Conservation (phyloP, 2,113 vertebrate genomes). For the Rattus rattus region DNA sequence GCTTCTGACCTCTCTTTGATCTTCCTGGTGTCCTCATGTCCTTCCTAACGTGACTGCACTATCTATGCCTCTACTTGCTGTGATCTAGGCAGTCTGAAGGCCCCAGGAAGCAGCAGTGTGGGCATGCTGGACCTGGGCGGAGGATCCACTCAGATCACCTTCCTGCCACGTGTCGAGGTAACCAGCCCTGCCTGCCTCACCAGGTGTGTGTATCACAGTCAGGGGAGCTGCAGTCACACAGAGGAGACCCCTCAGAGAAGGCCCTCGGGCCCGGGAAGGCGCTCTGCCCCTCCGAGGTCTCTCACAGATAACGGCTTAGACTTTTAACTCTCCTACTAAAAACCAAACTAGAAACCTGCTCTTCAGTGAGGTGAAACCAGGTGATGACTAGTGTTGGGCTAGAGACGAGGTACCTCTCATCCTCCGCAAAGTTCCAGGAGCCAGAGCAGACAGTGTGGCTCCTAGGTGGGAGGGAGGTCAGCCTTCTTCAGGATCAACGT, state of each 20-base stretch:
- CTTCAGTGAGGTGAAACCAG: background rate
- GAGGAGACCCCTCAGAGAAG: background rate
- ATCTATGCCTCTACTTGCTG: conserved; percentile 54
- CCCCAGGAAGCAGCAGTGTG: conserved; percentile 85
- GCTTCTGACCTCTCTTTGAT: background rate
- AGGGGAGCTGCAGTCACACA: background rate
- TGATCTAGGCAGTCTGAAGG: conserved; percentile 89
- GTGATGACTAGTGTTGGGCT: background rate
- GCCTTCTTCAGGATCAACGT: background rate
- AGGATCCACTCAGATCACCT: conserved; percentile 97
- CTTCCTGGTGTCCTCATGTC: background rate
- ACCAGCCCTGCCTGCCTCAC: conserved; percentile 16
- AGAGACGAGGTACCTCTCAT: background rate
- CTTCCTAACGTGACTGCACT: background rate
- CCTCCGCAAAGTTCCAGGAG: background rate
- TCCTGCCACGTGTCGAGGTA: conserved; percentile 93
- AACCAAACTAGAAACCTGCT: background rate
- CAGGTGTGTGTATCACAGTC: background rate
- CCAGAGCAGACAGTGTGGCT: background rate
- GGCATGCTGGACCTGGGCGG: conserved; percentile 97
- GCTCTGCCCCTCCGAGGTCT: background rate
- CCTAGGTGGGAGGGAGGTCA: background rate
- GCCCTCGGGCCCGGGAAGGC: background rate
- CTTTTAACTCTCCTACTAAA: conserved; percentile 1
- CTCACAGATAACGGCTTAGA: background rate